Evolutionary conservation across 2,113 vertebrate species (phyloP), one percentile per base, ranked within the genome.

Genomic region (Poeciliopsis occidentalis): DNA sequence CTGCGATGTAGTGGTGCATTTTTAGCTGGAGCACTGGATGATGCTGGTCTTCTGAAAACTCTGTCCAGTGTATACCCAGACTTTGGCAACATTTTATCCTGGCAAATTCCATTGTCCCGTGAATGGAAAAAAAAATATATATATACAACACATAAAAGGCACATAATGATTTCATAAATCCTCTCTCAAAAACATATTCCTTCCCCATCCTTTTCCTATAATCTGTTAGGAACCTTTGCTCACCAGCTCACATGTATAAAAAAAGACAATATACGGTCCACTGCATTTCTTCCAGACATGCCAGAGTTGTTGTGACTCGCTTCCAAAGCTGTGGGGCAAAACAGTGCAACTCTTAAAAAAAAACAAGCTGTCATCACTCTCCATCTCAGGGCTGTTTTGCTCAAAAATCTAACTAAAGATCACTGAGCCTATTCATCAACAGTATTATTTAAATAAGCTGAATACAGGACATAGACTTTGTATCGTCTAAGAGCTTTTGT

Each of bases 241-340:
- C 15, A 5, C 30, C 71, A 32, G 65, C 31, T 67, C 67, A 69
- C 1, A 32, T 32, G 7, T 32, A 6, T 60, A 47, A 68, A 80
- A 70, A 44, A 57, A 80, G 62, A 6, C 72, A 71, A 10, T 62
- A 30, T 67, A 41, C 73, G 26, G 79, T 82, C 60, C 61, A 64
- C 54, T 82, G 84, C 30, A 62, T 62, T 67, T 83, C 71, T 30
- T 62, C 76, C 66, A 79, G 32, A 64, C 39, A 44, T 84, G 66
- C 79, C 81, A 82, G 30, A 69, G 57, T 41, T 82, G 81, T 83
- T 79, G 76, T 54, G 71, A 47, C 22, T 60, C 39, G 47, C 80
- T 75, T 80, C 64, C 73, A 62, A 6, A 13, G 75, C 67, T 77
- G 51, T 73, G 39, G 8, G 75, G 67, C 44, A 60, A 57, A 67